Evolutionary conservation across 2,888 invertebrate genomes (phyloP), one percentile per base, ranked within the genome.

Genomic region (Melinaea marsaeus): DNA sequence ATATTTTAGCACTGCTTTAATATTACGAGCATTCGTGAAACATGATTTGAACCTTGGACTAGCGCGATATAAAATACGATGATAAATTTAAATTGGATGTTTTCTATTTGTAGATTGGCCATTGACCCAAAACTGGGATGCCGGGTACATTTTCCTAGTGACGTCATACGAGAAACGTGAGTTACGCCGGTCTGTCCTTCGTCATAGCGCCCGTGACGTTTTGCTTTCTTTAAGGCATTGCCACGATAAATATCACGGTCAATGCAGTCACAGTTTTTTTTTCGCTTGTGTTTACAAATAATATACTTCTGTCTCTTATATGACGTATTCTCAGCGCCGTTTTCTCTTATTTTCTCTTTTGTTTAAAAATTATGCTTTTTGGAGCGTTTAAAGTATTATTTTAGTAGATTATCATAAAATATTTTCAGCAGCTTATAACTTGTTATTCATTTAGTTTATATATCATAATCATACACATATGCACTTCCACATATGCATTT

Each of bases 41-140:
- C 62, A 64, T 62, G 62, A 62, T 61, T 63, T 67, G 55, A 63
- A 60, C 35, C 47, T 59, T 62, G 48, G 58, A 63, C 62, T 65
- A 61, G 55, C 58, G 46, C 37, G 55, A n/a, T 51, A 32, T 57
- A 59, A 62, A 61, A 58, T 66, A 61, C 67, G 60, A 62, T 63
- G 61, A 45, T 68, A 64, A 67, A 62, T 69, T 70, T 66, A 67
- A 71, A 72, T 73, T 70, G 71, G 71, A 69, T 69, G 78, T 85
- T 88, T 85, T 89, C 85, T 88, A 85, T 88, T 91, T 90, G 83
- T 91, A 91, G 91, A 90, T 90, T 91, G 90, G 88, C 85, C 89
- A 87, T 90, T 88, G 85, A 85, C 82, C 85, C 85, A 79, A 90
- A 90, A 87, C 84, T 90, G 83, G 91, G 91, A 81, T 87, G 83